A percentile compares a stretch with the other conserved stretches of the same genome.
Evolutionary conservation across 2,888 invertebrate species (phyloP).

Genomic region (Drosophila conformis): DNA sequence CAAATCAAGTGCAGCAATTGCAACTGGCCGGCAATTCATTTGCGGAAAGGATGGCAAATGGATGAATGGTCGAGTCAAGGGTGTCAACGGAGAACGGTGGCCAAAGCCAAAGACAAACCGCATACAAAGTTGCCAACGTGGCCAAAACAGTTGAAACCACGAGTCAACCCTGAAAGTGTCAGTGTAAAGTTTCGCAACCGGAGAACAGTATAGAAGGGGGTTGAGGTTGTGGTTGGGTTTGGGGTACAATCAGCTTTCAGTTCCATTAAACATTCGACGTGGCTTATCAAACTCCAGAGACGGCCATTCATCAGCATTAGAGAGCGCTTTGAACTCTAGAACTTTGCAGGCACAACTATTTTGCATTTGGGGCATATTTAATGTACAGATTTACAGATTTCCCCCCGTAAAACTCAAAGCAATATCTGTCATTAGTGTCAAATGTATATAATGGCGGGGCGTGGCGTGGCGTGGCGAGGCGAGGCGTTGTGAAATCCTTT

Average conservation of each 20-base stretch:
- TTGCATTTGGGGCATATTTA: constrained; percentile 53
- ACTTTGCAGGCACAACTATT: constrained; percentile 43
- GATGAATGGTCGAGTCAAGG: neutral
- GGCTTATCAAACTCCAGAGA: constrained; percentile 50
- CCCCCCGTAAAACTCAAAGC: constrained; percentile 21
- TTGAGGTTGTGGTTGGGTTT: neutral
- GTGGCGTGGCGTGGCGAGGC: neutral
- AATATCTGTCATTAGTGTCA: constrained; percentile 77
- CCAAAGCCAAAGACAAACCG: constrained; percentile 67
- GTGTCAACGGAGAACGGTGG: neutral
- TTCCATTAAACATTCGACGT: constrained; percentile 63
- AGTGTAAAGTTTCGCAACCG: constrained; percentile 31
- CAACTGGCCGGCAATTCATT: constrained; percentile 75
- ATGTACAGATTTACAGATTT: constrained; percentile 51
- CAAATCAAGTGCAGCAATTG: constrained; percentile 80
- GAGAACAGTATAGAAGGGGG: constrained; percentile 27
- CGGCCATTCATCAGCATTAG: constrained; percentile 55
- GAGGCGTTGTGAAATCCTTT: constrained; percentile 55
- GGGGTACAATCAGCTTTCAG: constrained; percentile 43
- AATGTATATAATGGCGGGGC: constrained; percentile 32
- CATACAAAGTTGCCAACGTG: constrained; percentile 75
- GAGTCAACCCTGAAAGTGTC: constrained; percentile 49
- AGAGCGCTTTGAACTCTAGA: constrained; percentile 53
- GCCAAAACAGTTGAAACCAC: constrained; percentile 72
- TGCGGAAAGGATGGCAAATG: constrained; percentile 45